phyloP scores from a whole-genome alignment of 1,140 invertebrate genomes.

The Sogatella furcifera region DNA sequence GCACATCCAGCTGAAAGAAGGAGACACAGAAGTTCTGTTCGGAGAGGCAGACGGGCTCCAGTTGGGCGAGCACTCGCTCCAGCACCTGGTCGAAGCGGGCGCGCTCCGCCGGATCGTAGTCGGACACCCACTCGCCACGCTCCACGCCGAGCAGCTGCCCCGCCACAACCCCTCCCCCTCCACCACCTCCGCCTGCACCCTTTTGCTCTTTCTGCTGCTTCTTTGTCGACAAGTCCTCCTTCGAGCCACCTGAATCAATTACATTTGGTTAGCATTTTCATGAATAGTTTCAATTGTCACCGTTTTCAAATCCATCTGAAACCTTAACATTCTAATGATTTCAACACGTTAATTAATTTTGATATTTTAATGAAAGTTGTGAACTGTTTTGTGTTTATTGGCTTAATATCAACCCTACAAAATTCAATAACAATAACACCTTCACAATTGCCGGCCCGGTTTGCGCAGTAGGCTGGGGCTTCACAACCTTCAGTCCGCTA shows the following conservation, averaged over 20 bases:
- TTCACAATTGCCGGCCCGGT: too few species aligned
- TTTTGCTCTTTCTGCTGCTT: constrained; percentile 25
- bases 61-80: constrained; percentile 71
- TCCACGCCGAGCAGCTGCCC: constrained; percentile 50
- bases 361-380: too few species aligned
- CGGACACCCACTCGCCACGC: constrained; percentile 42
- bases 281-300: too few species aligned
- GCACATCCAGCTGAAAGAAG: constrained; percentile 80
- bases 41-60: constrained; percentile 84
- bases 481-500: too few species aligned
- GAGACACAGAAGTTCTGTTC: constrained; percentile 93
- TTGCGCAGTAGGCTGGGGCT: too few species aligned
- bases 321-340: too few species aligned
- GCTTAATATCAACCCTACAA: too few species aligned
- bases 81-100: constrained; percentile 57
- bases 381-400: too few species aligned
- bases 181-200: constrained; percentile 6
- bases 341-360: too few species aligned
- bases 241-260: constrained; percentile 23
- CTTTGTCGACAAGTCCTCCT: constrained; percentile 29
- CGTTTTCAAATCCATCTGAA: too few species aligned
- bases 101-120: constrained; percentile 42
- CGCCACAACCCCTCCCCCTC: constrained; percentile 47
- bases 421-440: too few species aligned
- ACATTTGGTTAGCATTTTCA: too few species aligned